Evolutionary conservation across 2,797 vertebrate species (phyloP).

Genomic region (Sebastes cheni): DNA sequence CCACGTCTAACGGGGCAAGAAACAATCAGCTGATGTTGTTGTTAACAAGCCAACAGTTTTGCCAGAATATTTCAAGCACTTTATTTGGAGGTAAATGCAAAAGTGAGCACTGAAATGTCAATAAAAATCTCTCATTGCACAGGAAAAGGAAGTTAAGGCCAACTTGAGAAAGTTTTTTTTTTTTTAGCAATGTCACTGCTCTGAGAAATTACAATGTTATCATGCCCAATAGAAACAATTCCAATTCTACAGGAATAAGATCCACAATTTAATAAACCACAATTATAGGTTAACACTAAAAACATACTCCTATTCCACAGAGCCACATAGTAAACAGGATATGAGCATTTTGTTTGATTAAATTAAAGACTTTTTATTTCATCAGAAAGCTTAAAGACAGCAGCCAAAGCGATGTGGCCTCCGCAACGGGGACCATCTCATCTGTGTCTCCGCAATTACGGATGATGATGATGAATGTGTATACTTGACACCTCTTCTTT

Average conservation of each 20-base stretch:
- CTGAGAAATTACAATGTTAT: not conserved
- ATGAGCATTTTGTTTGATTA: not conserved
- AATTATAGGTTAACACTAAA: not conserved
- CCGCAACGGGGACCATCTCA: not conserved
- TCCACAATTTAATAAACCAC: not conserved
- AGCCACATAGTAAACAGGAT: not conserved
- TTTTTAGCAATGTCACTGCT: too few species aligned
- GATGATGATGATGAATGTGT: not conserved
- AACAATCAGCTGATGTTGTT: not conserved
- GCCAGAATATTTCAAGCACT: not conserved
- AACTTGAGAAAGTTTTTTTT: too few species aligned
- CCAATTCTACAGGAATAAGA: not conserved
- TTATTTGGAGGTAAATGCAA: not conserved
- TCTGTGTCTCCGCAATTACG: slow-evolving; percentile 8
- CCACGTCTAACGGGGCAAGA: too few species aligned
- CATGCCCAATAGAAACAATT: not conserved
- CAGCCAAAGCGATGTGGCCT: not conserved
- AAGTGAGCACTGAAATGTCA: not conserved
- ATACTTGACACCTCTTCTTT: slow-evolving; percentile 6
- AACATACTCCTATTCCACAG: not conserved
- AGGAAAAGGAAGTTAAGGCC: too few species aligned
- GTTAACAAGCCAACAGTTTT: not conserved
- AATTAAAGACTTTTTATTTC: not conserved
- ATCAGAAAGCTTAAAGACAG: not conserved
- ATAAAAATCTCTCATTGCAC: not conserved